Base-by-base conservation (phyloP, 2,888 invertebrate genomes). In the Eupelmus urozonus region DNA sequence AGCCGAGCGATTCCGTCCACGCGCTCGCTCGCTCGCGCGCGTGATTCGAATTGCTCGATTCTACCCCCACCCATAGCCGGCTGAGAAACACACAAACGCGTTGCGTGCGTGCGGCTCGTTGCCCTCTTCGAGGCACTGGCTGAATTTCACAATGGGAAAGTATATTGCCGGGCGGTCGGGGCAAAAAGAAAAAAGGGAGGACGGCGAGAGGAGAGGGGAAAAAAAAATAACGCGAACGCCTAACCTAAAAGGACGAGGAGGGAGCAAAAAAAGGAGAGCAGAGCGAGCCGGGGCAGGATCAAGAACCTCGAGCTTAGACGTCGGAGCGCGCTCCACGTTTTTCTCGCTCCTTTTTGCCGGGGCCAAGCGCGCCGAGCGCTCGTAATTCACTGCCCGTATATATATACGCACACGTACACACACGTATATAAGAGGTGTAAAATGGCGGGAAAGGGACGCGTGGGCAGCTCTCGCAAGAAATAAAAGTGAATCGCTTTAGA, bases 341-440 rank as follows among this genome's bases (percentile, higher is more conserved):
- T 62, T 62, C 55, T 60, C 18, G 18, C 62, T 23, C 20, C 55
- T 73, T 45, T 65, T 42, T 63, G 45, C 9, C 34, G 3, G 5
- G 3, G 3, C 9, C 9, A 34, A 3, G 3, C 9, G 3, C 9
- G 3, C 9, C 5, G 18, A 9, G 51, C 59, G 25, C 71, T 82
- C 84, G 81, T 81, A 80, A 78, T 82, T 84, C 82, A 72, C 72
- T 45, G 66, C 60, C n/a, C 29, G 5, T n/a, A n/a, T 34, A 34
- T 34, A 34, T 34, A 34, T 18, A 25, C 59, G 59, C 65, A 51
- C n/a, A n/a, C n/a, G n/a, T n/a, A n/a, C n/a, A n/a, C n/a, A n/a
- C n/a, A n/a, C n/a, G n/a, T n/a, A n/a, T n/a, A n/a, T n/a, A n/a
- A n/a, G n/a, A 79, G 76, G 78, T 63, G 60, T 59, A 62, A 73